Base-by-base conservation (phyloP, 37 sponge, comb jelly and placozoan species). In the Amphimedon queenslandica region DNA sequence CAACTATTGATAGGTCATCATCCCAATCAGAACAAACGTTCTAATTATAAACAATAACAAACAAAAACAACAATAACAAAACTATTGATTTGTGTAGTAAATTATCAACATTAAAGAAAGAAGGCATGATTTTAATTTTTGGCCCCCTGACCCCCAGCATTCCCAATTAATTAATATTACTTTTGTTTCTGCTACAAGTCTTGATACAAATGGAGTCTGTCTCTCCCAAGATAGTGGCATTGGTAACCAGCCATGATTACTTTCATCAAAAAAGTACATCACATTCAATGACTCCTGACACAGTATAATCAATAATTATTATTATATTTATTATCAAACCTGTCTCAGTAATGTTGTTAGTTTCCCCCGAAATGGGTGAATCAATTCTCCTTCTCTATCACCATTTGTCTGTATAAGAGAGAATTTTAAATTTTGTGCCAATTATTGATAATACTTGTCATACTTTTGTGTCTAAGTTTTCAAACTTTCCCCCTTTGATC, bases 211-310 rank as follows among this genome's bases (percentile, higher is more conserved):
- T 8, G 92, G 82, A 0, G 82, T 58, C 51, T 92, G 84, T 41
- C 80, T 51, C 74, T 92, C 92, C 92, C 92, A 92, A 18, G 81
- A 39, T n/a, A 87, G 80, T 39, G 92, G 92, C 74, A 87, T 83
- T 0, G 82, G 82, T 10, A 87, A 47, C 92, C 92, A 92, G 6
- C 55, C 18, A 0, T 86, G 80, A 1, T 64, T 57, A 2, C 43
- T 55, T 41, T 85, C 83, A 31, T 91, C 82, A 67, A 85, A 82
- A 79, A 82, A 85, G 72, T 82, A 91, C 51, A 84, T 53, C 20
- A 80, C 69, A 72, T 91, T 91, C 11, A 63, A 23, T 1, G 71
- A 42, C 66, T 86, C 78, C 92, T 91, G 42, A 37, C 18, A 81
- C 29, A 20, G 39, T 3, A 27, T 3, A 31, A 32, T 29, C 30